Percentiles rank a stretch among this genome's conserved stretches.
phyloP scores from a whole-genome alignment of 1,140 invertebrate genomes.

The Drosophila nasuta region DNA sequence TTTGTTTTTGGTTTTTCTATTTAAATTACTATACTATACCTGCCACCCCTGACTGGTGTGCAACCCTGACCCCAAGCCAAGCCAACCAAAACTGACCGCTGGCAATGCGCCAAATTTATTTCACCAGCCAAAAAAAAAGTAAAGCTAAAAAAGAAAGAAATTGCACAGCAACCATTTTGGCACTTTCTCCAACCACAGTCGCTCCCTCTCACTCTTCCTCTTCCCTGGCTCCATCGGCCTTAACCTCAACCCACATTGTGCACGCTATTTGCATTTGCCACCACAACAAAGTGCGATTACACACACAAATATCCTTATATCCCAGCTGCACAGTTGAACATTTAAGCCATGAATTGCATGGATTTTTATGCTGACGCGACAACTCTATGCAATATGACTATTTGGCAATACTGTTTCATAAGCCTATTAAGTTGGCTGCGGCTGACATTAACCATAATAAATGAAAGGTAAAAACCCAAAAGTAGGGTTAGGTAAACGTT shows the following conservation, averaged over 20 bases:
- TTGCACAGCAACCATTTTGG: constrained; percentile 22
- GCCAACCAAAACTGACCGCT: constrained; percentile 8
- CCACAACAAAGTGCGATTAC: constrained; percentile 46
- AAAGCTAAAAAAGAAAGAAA: background rate
- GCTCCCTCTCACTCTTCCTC: background rate
- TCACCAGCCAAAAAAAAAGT: constrained; percentile 17
- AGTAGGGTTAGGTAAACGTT: too few species aligned
- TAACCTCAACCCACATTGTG: constrained; percentile 25
- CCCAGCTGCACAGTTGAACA: background rate
- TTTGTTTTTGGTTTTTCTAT: constrained; percentile 5
- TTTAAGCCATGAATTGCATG: background rate
- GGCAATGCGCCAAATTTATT: constrained; percentile 52
- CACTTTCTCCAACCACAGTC: background rate
- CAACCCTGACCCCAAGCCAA: constrained; percentile 35
- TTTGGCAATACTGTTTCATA: constrained; percentile 3
- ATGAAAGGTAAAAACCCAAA: too few species aligned
- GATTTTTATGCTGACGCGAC: background rate
- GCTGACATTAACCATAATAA: background rate
- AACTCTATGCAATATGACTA: background rate
- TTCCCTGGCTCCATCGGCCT: background rate
- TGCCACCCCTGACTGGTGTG: background rate
- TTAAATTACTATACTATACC: constrained; percentile 24
- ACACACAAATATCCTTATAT: constrained; percentile 33
- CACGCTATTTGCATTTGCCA: constrained; percentile 28
- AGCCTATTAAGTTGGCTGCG: constrained; percentile 8